Evolutionary conservation across 2,888 invertebrate species (phyloP).

Genomic region (Orthosia gothica): DNA sequence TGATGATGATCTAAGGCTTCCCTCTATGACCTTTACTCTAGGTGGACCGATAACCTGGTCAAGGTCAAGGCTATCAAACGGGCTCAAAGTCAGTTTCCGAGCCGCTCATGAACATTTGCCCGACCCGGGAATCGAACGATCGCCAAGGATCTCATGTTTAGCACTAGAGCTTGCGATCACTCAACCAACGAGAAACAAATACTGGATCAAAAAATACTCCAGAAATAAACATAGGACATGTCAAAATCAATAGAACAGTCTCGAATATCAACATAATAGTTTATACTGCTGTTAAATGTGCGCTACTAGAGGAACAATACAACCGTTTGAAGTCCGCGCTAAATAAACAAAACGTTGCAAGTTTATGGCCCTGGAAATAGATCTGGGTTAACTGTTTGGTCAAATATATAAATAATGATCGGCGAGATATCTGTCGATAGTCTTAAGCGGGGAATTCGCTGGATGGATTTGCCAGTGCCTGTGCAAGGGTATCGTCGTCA

Average conservation of each 20-base stretch:
- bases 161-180: no score
- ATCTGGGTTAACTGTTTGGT: conserved; percentile 38
- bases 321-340: conserved; percentile 54
- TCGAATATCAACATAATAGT: conserved; percentile 12
- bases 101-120: no score
- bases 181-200: no score
- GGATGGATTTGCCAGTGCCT: background rate
- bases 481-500: no score
- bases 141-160: no score
- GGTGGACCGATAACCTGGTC: no score
- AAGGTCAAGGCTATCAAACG: no score
- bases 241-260: conserved; percentile 17
- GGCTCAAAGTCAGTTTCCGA: no score
- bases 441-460: background rate
- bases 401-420: conserved; percentile 40
- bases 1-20: no score
- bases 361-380: conserved; percentile 56
- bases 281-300: conserved; percentile 30
- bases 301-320: conserved; percentile 51
- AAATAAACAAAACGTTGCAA: conserved; percentile 42
- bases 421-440: conserved; percentile 23
- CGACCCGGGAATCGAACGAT: no score
- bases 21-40: no score
- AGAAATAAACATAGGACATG: background rate
- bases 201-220: background rate